Evolutionary conservation across 2,888 invertebrate genomes (phyloP).

Genomic region (Parasteatoda lunata): DNA sequence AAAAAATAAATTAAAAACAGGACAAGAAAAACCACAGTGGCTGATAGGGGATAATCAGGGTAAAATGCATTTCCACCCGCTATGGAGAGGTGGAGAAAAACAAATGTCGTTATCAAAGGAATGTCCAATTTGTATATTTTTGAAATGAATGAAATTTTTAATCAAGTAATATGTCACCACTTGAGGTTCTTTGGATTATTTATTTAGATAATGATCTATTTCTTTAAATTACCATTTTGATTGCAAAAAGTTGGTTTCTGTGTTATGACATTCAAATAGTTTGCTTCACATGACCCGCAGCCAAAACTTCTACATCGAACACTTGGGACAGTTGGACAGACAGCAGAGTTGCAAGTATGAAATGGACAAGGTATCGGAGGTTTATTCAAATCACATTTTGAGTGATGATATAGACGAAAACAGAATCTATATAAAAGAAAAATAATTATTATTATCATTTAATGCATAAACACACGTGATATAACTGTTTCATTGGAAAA

Average conservation of each 20-base stretch:
- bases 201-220: no score
- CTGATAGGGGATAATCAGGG: no score
- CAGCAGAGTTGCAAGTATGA: constrained; percentile 11
- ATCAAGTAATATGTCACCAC: no score
- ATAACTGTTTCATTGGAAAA: no score
- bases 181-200: no score
- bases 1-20: no score
- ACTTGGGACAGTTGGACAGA: constrained; percentile 39
- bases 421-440: constrained; percentile 53
- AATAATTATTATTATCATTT: not conserved
- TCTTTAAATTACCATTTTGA: constrained; percentile 26
- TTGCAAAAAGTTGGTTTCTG: constrained; percentile 31
- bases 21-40: no score
- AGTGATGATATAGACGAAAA: constrained; percentile 49
- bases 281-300: constrained; percentile 56
- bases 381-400: constrained; percentile 41
- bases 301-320: constrained; percentile 45
- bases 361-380: constrained; percentile 54
- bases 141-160: no score
- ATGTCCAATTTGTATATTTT: no score
- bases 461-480: not conserved
- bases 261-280: constrained; percentile 34
- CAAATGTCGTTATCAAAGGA: no score
- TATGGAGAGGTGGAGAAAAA: no score
- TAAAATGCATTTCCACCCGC: no score